Evolutionary conservation across 2,888 invertebrate genomes (phyloP).

Genomic region (Plebejus melissa): DNA sequence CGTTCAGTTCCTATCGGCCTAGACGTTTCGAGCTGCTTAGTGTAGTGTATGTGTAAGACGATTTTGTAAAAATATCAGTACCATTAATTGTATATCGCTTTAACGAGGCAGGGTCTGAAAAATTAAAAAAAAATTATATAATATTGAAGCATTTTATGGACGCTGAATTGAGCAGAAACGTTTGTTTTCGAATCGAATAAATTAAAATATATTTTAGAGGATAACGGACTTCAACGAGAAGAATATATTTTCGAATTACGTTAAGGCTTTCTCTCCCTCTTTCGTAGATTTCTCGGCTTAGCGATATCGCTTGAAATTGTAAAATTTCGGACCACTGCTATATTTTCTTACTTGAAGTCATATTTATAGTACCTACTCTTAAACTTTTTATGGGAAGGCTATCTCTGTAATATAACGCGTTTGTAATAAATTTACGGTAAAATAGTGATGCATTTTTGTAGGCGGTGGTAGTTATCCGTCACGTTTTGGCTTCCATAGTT

Average conservation of each 20-base stretch:
- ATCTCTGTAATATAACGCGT: constrained; percentile 61
- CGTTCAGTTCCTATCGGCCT: constrained; percentile 76
- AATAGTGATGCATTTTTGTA: constrained; percentile 50
- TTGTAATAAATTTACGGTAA: constrained; percentile 44
- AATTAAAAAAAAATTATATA: constrained; percentile 50
- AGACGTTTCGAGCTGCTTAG: constrained; percentile 67
- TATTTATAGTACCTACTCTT: constrained; percentile 58
- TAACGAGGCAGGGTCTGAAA: constrained; percentile 76
- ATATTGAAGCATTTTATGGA: constrained; percentile 48
- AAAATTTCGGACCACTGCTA: constrained; percentile 67
- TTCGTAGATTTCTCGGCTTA: constrained; percentile 26
- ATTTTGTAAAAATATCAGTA: constrained; percentile 54
- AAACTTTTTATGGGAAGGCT: constrained; percentile 57
- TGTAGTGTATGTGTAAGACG: constrained; percentile 53
- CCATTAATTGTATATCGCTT: constrained; percentile 69
- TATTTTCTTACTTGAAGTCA: constrained; percentile 60
- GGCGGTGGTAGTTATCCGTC: constrained; percentile 56
- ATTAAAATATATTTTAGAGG: constrained; percentile 17
- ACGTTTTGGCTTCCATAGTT: constrained; percentile 74
- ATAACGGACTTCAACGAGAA: constrained; percentile 5
- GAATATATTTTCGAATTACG: constrained; percentile 25
- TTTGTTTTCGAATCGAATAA: constrained; percentile 16
- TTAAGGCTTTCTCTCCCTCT: neutral
- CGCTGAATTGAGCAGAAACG: constrained; percentile 54
- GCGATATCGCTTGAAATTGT: constrained; percentile 27